A percentile compares a stretch with the other conserved stretches of the same genome.
Evolutionary conservation across 2,797 vertebrate species (phyloP).

Genomic region (Smutsia gigantea): DNA sequence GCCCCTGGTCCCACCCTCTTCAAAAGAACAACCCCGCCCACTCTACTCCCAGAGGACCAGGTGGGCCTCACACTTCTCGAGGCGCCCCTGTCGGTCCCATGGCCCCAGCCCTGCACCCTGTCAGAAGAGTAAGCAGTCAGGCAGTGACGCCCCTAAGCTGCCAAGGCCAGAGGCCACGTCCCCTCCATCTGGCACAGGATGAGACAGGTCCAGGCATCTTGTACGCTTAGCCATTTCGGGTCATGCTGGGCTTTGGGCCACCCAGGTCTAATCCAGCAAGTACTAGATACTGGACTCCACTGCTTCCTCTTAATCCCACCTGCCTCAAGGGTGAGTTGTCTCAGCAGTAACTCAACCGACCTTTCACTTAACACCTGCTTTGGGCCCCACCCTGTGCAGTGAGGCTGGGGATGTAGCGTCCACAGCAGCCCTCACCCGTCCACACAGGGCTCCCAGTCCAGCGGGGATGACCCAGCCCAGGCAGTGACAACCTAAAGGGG

Average conservation of each 20-base stretch:
- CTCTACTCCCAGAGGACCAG: neutral
- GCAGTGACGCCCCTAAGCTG: neutral
- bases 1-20: neutral
- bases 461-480: neutral
- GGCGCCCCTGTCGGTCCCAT: neutral
- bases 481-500: neutral
- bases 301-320: neutral
- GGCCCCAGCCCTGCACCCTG: neutral
- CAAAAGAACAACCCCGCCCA: fast-evolving
- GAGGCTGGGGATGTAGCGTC: neutral
- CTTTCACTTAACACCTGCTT: neutral
- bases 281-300: neutral
- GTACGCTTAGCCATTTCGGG: neutral
- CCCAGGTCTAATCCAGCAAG: neutral
- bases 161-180: neutral
- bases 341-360: neutral
- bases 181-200: neutral
- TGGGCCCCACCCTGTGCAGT: neutral
- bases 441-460: neutral
- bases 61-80: neutral
- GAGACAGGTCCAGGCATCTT: neutral
- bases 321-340: neutral
- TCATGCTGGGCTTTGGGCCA: neutral
- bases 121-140: fast-evolving
- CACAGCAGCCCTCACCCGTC: neutral